Evolutionary conservation across 2,113 vertebrate species (phyloP), one percentile per base, ranked within the genome.

Genomic region (Turnix velox): DNA sequence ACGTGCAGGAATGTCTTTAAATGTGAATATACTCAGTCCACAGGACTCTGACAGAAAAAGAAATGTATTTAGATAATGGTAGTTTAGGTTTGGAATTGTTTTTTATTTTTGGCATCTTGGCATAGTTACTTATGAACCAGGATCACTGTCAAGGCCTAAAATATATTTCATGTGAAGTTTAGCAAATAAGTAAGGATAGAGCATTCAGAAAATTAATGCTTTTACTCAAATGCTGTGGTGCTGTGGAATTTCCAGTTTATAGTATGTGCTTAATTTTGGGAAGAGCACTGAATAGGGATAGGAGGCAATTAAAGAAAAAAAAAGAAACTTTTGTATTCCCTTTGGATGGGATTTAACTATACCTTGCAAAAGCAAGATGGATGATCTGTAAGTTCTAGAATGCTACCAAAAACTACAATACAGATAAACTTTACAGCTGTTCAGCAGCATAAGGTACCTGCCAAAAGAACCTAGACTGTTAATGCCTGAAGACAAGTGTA

Each of bases 371-470:
- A 71, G 15, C 17, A 79, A 83, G 40, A 61, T 39, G 31, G 24
- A 17, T 43, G 45, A 48, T 54, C 31, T 55, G 9, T 0, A 4
- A 24, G 16, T 86, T 81, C n/a, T 61, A 55, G 72, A 90, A 45
- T 63, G 52, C 28, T 78, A 63, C 72, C 52, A 79, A 74, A 88
- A 90, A 4, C 7, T 80, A 48, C 30, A 71, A 77, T 92, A 33
- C 3, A 4, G 67, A 49, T 17, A 69, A 59, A 59, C 54, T 42
- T 39, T 45, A 62, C 40, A 81, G 40, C 19, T 6, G 27, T 31
- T 58, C 55, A 74, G 59, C 95, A 93, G 42, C 62, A 77, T 91
- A 87, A 93, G 25, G n/a, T 80, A 46, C n/a, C 49, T 88, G 75
- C 63, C 71, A 55, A 73, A 89, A 76, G 61, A 13, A 54, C 33